These are phyloP conservation scores for Cariama cristata DNA, from an alignment of 2,113 vertebrate species.

Conservation along the genomic window DNA sequence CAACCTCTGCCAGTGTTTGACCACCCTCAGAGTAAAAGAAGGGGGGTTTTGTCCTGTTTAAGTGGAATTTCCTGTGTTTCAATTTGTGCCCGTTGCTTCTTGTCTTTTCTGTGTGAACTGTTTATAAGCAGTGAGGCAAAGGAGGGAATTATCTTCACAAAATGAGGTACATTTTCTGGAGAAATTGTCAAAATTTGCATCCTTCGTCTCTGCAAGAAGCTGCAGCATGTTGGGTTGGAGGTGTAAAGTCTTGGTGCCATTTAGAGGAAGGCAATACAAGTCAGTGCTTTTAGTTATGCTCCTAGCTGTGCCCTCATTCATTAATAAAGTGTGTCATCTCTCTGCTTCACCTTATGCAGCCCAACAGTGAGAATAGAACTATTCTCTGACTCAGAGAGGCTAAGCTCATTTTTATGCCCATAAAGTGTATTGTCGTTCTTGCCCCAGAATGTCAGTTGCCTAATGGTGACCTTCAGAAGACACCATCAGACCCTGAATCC, in stretches of 20 bases:
- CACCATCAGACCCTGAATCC: background rate
- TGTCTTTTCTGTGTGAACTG: background rate
- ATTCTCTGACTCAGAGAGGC: background rate
- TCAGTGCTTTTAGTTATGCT: background rate
- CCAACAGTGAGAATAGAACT: background rate
- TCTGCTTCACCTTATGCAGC: background rate
- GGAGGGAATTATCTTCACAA: background rate
- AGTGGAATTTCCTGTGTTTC: background rate
- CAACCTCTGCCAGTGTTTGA: background rate
- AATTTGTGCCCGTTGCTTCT: background rate
- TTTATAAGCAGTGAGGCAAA: background rate
- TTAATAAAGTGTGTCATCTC: background rate
- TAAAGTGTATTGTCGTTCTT: background rate
- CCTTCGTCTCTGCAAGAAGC: background rate
- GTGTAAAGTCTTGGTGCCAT: background rate
- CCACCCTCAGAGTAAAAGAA: background rate
- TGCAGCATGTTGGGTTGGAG: background rate
- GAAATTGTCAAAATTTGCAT: background rate
- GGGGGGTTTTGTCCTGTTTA: background rate
- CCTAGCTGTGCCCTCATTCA: background rate
- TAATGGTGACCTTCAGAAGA: background rate
- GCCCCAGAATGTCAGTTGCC: background rate
- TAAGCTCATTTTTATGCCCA: background rate
- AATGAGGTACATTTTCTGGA: background rate
- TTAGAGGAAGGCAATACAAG: background rate